phyloP scores from a whole-genome alignment of 2,797 vertebrate species.

The Remorina albescens region DNA sequence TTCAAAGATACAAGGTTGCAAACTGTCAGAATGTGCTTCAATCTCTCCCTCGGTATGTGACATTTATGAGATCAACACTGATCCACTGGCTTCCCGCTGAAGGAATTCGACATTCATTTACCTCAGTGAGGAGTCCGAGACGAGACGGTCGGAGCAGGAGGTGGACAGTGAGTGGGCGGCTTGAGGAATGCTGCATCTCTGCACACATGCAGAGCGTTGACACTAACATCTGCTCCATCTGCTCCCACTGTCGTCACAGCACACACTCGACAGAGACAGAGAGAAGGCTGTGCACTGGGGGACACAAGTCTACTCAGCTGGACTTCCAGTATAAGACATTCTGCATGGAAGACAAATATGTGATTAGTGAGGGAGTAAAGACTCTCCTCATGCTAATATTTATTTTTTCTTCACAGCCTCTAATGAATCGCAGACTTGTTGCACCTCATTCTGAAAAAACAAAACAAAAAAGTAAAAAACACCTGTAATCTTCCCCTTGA shows the following conservation, averaged over 20 bases:
- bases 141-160: slow-evolving; percentile 43
- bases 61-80: slow-evolving; percentile 13
- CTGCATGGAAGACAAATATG: slow-evolving; percentile 5
- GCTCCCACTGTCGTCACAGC: slow-evolving; percentile 61
- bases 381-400: background rate
- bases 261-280: slow-evolving; percentile 18
- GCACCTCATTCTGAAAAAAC: background rate
- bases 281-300: slow-evolving; percentile 30
- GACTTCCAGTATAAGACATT: background rate
- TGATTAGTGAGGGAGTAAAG: background rate
- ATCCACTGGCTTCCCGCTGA: slow-evolving; percentile 7
- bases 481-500: background rate
- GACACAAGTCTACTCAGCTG: slow-evolving; percentile 31
- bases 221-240: slow-evolving; percentile 80
- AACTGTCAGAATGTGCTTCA: background rate
- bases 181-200: slow-evolving; percentile 65
- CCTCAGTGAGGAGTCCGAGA: slow-evolving; percentile 31
- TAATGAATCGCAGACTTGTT: slow-evolving; percentile 12
- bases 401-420: slow-evolving; percentile 4
- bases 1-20: background rate
- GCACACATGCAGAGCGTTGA: slow-evolving; percentile 66
- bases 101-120: slow-evolving; percentile 36
- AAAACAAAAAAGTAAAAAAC: too few relatives aligned
- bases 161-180: slow-evolving; percentile 60
- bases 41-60: background rate